Evolutionary conservation across 2,888 invertebrate genomes (phyloP).

Genomic region (Ferdinandea cuprea): DNA sequence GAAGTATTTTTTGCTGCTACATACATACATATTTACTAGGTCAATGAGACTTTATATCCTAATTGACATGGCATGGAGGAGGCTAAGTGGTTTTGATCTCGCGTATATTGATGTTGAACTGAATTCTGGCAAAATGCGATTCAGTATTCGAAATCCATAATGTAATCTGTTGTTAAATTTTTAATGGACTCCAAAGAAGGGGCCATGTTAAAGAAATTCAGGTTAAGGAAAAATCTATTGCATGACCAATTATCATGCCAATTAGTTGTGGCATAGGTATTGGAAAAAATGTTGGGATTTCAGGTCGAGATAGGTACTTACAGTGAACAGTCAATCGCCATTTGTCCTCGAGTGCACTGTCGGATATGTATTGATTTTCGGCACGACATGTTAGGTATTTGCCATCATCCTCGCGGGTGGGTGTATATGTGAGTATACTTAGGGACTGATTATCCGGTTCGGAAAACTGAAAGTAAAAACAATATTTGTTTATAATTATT

Average conservation of each 20-base stretch:
- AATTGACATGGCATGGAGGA: constrained; percentile 18
- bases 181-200: background rate
- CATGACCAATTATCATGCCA: constrained; percentile 13
- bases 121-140: background rate
- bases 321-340: constrained; percentile 94
- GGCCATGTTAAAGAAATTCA: constrained; percentile 2
- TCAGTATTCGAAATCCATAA: constrained; percentile 43
- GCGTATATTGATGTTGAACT: background rate
- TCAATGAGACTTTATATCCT: constrained; percentile 33
- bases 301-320: constrained; percentile 85
- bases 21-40: background rate
- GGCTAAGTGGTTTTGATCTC: constrained; percentile 22
- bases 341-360: constrained; percentile 93
- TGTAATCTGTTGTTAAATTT: constrained; percentile 17
- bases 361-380: constrained; percentile 92
- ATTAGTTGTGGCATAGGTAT: too few relatives aligned
- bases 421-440: constrained; percentile 92
- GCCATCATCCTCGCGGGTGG: constrained; percentile 93
- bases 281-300: background rate
- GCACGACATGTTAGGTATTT: constrained; percentile 94
- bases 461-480: constrained; percentile 86
- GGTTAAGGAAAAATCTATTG: constrained; percentile 1
- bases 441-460: constrained; percentile 92
- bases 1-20: constrained; percentile 35
- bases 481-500: background rate